Conservation (phyloP, 1,140 invertebrate species). For the Dufourea novaeangliae region DNA sequence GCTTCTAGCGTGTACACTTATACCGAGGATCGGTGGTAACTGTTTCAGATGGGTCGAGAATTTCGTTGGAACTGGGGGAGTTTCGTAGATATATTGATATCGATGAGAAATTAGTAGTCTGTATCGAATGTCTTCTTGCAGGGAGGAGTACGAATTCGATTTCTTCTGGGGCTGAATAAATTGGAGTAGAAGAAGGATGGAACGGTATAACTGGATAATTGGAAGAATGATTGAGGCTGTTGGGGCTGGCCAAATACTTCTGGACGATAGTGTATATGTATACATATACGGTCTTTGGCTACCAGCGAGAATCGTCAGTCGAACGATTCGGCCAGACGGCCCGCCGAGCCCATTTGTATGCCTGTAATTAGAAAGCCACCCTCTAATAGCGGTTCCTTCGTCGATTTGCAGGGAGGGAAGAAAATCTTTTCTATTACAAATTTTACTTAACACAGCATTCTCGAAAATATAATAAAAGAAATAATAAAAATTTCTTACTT, state of each 20-base stretch:
- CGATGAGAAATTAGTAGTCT: too few species aligned
- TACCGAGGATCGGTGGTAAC: too few species aligned
- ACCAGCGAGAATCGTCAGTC: slow-evolving; percentile 55
- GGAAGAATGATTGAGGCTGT: neutral
- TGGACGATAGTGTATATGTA: slow-evolving; percentile 27
- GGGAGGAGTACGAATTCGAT: neutral
- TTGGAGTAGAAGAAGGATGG: neutral
- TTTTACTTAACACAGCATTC: neutral
- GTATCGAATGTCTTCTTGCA: neutral
- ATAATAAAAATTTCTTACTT: too few species aligned
- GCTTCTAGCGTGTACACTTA: too few species aligned
- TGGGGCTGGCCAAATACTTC: slow-evolving; percentile 23
- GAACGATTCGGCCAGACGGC: slow-evolving; percentile 50
- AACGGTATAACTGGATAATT: neutral
- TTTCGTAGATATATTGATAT: too few species aligned
- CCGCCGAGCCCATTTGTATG: slow-evolving; percentile 73
- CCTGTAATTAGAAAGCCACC: slow-evolving; percentile 76
- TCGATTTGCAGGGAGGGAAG: slow-evolving; percentile 36
- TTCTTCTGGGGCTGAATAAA: neutral
- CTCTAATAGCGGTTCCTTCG: slow-evolving; percentile 63
- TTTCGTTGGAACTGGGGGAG: too few species aligned
- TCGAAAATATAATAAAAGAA: too few species aligned
- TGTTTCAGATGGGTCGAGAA: too few species aligned
- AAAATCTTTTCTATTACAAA: neutral
- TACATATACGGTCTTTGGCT: slow-evolving; percentile 56